Evolutionary conservation across 2,797 vertebrate species (phyloP), one percentile per base, ranked within the genome.

Genomic region (Clamator glandarius): DNA sequence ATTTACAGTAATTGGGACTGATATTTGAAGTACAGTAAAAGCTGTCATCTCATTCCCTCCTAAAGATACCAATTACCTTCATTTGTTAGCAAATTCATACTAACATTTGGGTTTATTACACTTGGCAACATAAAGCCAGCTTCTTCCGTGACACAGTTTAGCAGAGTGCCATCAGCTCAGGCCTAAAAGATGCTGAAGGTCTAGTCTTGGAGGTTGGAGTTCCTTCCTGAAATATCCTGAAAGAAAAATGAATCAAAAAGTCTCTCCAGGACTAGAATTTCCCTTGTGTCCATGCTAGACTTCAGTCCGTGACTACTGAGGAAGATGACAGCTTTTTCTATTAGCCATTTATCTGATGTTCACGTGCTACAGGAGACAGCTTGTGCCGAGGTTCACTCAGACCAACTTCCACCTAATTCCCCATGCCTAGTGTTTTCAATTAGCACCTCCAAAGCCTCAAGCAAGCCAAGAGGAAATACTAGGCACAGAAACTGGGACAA

Each of bases 1-100:
- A 96, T 97, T 97, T 96, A 97, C 95, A 97, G 95, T 97, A 96
- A 97, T 96, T 97, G 96, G 95, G 69, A 91, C 83, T 95, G 95
- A 95, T 96, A 95, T 95, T 94, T 94, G 90, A 95, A 96, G 95
- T 96, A 97, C 96, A 97, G 96, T 97, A 97, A 96, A 97, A 95
- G 87, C 95, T 97, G 95, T 95, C 95, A 94, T 96, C 90, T 96
- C 93, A 90, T 92, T 96, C 75, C 80, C 83, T 87, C 67, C 69
- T 95, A 92, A 96, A 95, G 94, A 85, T 76, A 72, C 77, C 84
- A 96, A 96, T 96, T 97, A 96, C 96, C 92, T 96, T 95, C 90
- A 95, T 92, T 96, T 96, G 94, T 94, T 95, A 94, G 96, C 85
- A 96, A 95, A 96, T 94, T 93, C 83, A 82, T 70, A 15, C 67